phyloP scores from a whole-genome alignment of 2,888 invertebrate genomes.

The Melieria crassipennis region DNA sequence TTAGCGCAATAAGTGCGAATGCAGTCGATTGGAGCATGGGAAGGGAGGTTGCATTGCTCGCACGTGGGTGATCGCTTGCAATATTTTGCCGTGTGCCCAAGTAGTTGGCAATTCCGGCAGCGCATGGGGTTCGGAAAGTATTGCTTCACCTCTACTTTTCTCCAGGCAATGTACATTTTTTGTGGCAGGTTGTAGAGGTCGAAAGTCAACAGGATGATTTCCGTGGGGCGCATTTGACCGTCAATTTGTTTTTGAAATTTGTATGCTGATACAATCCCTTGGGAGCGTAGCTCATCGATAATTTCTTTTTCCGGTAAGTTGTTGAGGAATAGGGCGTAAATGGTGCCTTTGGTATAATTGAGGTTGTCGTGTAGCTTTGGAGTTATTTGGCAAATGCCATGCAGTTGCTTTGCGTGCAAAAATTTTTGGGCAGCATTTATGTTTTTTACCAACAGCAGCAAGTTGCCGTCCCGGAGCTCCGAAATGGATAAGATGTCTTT shows the following conservation, averaged over 20 bases:
- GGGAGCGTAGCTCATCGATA: neutral
- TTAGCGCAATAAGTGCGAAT: too few species aligned
- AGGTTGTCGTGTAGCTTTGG: neutral
- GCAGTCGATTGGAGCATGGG: too few species aligned
- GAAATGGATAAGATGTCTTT: neutral
- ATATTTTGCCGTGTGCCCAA: too few species aligned
- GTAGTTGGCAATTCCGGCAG: neutral
- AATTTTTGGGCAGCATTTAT: neutral
- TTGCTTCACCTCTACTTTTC: neutral
- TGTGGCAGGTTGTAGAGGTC: neutral
- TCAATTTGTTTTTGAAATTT: neutral
- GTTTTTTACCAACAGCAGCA: neutral
- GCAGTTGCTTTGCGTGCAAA: neutral
- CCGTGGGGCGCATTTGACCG: neutral
- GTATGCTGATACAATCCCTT: neutral
- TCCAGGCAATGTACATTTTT: neutral
- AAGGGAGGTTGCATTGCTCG: too few species aligned
- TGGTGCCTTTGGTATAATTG: neutral
- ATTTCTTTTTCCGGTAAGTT: neutral
- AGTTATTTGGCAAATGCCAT: neutral
- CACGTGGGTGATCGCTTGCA: too few species aligned
- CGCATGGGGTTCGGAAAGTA: neutral
- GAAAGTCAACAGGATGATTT: neutral
- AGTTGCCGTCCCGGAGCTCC: neutral
- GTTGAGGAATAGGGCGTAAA: neutral